Percentiles rank a stretch among this genome's conserved stretches.
Evolutionary conservation across 2,797 vertebrate species (phyloP).

Genomic region (Orientallactaga sibirica): DNA sequence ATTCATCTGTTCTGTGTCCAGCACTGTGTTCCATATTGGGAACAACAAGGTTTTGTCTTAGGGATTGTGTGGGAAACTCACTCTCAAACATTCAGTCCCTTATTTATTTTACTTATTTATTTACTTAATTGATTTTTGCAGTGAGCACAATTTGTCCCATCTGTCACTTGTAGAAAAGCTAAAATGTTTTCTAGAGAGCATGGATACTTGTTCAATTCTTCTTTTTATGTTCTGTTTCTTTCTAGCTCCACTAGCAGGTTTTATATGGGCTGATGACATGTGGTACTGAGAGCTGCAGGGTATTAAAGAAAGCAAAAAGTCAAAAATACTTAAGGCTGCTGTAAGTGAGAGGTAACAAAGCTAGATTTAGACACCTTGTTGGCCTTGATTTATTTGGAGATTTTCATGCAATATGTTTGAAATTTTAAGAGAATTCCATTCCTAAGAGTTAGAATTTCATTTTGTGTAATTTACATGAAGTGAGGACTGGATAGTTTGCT

Average conservation of each 20-base stretch:
- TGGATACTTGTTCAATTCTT: slow-evolving; percentile 16
- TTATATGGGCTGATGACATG: not conserved
- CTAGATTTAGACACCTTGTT: not conserved
- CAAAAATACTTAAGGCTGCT: not conserved
- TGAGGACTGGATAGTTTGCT: not conserved
- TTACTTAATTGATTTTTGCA: not conserved
- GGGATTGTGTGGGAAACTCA: not conserved
- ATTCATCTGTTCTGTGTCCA: not conserved
- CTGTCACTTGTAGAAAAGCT: slow-evolving; percentile 59
- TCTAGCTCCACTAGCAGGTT: slow-evolving; percentile 29
- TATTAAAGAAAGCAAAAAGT: slow-evolving; percentile 50
- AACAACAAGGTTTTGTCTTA: not conserved
- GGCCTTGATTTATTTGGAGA: not conserved
- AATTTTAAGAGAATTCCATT: not conserved
- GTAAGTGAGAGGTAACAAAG: not conserved
- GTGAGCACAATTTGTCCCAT: slow-evolving; percentile 34
- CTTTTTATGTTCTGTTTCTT: slow-evolving; percentile 36
- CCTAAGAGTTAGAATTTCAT: not conserved
- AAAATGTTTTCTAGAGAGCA: slow-evolving; percentile 45
- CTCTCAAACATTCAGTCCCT: not conserved
- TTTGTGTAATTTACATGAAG: not conserved
- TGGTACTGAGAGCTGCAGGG: not conserved
- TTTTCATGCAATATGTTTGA: not conserved
- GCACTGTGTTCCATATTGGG: not conserved
- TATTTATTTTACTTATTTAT: not conserved